Base-by-base conservation (phyloP, 2,888 invertebrate species). In the Hirtodrosophila trivittata region DNA sequence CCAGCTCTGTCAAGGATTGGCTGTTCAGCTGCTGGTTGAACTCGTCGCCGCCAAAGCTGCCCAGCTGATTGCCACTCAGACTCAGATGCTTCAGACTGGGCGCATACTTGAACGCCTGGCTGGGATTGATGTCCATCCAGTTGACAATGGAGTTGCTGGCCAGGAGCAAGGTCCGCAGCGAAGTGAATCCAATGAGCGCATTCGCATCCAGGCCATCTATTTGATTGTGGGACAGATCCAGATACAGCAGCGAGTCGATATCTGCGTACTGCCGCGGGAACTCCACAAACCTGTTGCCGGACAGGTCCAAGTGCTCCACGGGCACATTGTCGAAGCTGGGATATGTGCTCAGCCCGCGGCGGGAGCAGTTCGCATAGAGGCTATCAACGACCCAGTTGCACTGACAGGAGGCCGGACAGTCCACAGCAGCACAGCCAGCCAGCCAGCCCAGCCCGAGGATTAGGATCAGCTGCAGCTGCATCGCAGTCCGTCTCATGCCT, bases 31-130 rank as follows among this genome's bases (percentile, higher is more conserved):
- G 90, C 57, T 93, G 92, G 30, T 89, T 88, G 42, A 91, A 90
- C 12, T 92, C 92, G 38, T 91, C 90, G 69, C 91, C 91, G 0
- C 91, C 92, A 83, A 94, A 91, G 30, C 90, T 91, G 32, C 81
- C 88, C 33, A 95, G 90, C 28, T 92, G 92, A 89, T 95, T 95
- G 42, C 92, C 89, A 0, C 94, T 93, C n/a, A 95, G 89, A 66
- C 93, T 92, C n/a, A 95, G 89, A 33, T 90, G 91, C 77, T 91
- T 92, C 42, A 95, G 89, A 42, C 91, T 93, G 0, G 88, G 88
- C 0, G 92, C 91, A 56, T 91, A 91, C 46, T 87, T 77, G 16
- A 93, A 90, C 1, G 93, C 91, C 21, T 91, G 89, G 58, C 91
- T 92, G 0, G 93, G 92, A 85, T 92, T 92, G 30, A 94, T 88